These are phyloP conservation scores for Sebastes matsubarae DNA, from an alignment of 2,797 vertebrate species.

Conservation along the genomic window DNA sequence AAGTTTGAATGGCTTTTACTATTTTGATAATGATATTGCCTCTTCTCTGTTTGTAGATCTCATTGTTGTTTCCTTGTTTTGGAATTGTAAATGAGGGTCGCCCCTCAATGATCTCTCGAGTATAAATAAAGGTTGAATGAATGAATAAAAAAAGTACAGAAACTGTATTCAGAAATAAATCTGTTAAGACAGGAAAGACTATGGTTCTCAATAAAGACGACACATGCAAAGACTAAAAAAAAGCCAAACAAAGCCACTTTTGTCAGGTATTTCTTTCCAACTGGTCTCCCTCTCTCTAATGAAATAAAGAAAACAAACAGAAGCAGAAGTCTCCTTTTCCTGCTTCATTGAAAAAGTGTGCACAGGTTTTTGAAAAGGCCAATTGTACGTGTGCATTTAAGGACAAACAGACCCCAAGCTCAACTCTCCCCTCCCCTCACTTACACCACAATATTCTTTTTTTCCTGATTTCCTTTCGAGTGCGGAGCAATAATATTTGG, in stretches of 20 bases:
- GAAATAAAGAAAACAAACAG: conserved; percentile 22
- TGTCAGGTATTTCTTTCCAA: neutral
- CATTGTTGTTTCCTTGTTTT: too few species aligned
- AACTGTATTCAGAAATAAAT: neutral
- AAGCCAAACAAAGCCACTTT: neutral
- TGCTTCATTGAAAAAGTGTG: conserved; percentile 21
- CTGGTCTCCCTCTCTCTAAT: neutral
- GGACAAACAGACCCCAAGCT: neutral
- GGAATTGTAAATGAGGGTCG: too few species aligned
- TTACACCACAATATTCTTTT: neutral
- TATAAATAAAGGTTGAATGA: too few species aligned
- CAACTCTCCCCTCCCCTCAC: neutral
- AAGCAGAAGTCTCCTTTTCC: neutral
- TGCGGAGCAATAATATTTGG: conserved; percentile 53
- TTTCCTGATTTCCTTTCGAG: conserved; percentile 38
- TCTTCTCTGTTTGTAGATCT: too few species aligned
- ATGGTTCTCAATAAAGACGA: neutral
- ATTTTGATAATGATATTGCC: too few species aligned
- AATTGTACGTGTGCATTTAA: conserved; percentile 6
- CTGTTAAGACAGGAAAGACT: neutral
- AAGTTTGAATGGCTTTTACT: too few species aligned
- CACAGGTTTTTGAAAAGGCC: conserved; percentile 17
- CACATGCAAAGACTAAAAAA: neutral
- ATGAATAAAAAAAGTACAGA: neutral
- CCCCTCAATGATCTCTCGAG: too few species aligned